Base-by-base conservation (phyloP, 2,113 vertebrate genomes). In the Seriola aureovittata region DNA sequence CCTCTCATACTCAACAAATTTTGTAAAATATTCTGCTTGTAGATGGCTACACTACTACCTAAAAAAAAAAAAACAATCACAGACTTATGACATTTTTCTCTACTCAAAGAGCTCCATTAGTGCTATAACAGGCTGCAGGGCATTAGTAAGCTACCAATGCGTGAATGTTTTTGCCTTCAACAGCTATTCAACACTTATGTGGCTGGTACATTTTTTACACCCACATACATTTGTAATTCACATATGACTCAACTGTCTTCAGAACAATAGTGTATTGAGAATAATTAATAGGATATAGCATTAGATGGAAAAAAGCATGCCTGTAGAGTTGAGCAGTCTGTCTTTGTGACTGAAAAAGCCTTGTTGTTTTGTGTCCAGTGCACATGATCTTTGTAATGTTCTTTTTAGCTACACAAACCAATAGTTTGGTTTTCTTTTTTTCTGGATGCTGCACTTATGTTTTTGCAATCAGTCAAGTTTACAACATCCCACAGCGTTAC, bases 221-320 rank as follows among this genome's bases (percentile, higher is more conserved):
- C 36, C 57, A 64, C 58, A 52, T 68, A 29, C 44, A 66, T 71
- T 23, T 63, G 23, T 48, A 70, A 77, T 80, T 69, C 34, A 62
- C 23, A 76, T 38, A 54, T 52, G n/a, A 40, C 0, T 50, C 21
- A 60, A 44, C 44, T 23, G 19, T 65, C n/a, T 73, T 62, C 7
- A 72, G 19, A 75, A 68, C 13, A 71, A 73, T 10, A 7, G 72
- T 70, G 58, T 34, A 32, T 14, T 64, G 36, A 19, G 10, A 21
- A 64, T 71, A 36, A 72, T 67, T 80, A 64, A 69, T 4, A 6
- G 34, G 8, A 66, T 50, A 72, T 50, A 1, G 11, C 1, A 68
- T 74, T 40, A 63, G 57, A 92, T 92, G 91, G 92, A 86, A 92
- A 94, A 95, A 94, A 94, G 94, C 32, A 8, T 36, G 9, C 44